phyloP scores from a whole-genome alignment of 2,888 invertebrate species.

The Heliconius erato region DNA sequence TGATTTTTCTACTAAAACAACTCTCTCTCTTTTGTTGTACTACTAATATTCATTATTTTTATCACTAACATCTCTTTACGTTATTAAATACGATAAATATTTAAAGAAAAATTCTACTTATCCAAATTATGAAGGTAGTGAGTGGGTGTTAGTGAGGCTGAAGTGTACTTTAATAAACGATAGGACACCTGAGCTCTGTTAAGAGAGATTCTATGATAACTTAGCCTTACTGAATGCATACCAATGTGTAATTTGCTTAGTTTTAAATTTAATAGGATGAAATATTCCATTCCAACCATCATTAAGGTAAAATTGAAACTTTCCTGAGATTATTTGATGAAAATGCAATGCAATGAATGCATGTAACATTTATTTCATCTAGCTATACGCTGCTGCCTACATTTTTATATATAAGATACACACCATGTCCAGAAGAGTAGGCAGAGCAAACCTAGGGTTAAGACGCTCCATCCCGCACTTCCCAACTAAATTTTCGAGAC shows the following conservation, averaged over 20 bases:
- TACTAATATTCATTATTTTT: too few species aligned
- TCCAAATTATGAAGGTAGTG: constrained; percentile 26
- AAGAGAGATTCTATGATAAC: constrained; percentile 4
- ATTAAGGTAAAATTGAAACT: not conserved
- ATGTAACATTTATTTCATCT: not conserved
- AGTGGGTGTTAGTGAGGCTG: constrained; percentile 39
- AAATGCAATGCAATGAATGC: too few species aligned
- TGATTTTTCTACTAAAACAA: too few species aligned
- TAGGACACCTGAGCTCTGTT: constrained; percentile 44
- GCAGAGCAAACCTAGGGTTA: not conserved
- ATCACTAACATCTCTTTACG: not conserved
- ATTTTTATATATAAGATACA: not conserved
- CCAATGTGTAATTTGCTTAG: not conserved
- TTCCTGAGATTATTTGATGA: not conserved
- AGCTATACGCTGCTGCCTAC: not conserved
- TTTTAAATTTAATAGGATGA: not conserved
- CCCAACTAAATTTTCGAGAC: not conserved
- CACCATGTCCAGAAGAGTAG: too few species aligned
- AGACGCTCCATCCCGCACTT: not conserved
- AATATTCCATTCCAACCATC: not conserved
- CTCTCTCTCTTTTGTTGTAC: too few species aligned
- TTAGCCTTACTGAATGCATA: too few species aligned
- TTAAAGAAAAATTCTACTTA: not conserved
- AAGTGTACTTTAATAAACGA: constrained; percentile 41
- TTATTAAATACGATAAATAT: not conserved